Evolutionary conservation across 2,113 vertebrate genomes (phyloP), one percentile per base, ranked within the genome.

Genomic region (Ellobius talpinus): DNA sequence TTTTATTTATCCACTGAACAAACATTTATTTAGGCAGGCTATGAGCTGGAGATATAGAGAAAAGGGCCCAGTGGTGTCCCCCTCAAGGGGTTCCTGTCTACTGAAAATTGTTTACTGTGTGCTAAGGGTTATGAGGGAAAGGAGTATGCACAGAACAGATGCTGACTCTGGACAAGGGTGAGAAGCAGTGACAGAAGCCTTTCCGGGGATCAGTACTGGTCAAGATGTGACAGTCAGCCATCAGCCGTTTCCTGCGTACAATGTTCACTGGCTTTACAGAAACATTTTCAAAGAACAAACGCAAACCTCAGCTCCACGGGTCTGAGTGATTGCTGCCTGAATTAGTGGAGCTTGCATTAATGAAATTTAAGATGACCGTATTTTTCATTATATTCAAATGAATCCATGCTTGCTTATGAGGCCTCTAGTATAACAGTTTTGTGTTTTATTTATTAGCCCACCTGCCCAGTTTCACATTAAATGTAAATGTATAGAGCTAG

Each of bases 11-110:
- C 96, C 79, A 89, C 77, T 95, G 36, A 87, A 31, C 73, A 96
- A 98, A 93, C 47, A 93, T 96, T 92, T 92, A 95, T 92, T 94
- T 96, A 89, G 65, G 77, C 66, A 94, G 73, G 42, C 52, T 92
- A 70, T 70, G 87, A 89, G 50, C 68, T 61, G 23, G 21, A 26
- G 52, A 94, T 91, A 95, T 31, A 97, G 78, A 89, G 33, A 63
- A 91, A 92, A 79, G 47, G 42, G 52, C 73, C 21, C 1, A 2
- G 36, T 50, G 36, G 39, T 33, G n/a, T 47, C 55, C 45, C 96
- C 73, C 61, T 89, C 36, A 6, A 90, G 65, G n/a, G 82, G 26
- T 63, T 81, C 55, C 82, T 1, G 1, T 84, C 52, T 74, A 45
- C 19, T 89, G 58, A 26, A 47, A 78, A 77, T 42, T 77, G 82